Conservation (phyloP, 2,113 vertebrate species). For the Prietella phreatophila region DNA sequence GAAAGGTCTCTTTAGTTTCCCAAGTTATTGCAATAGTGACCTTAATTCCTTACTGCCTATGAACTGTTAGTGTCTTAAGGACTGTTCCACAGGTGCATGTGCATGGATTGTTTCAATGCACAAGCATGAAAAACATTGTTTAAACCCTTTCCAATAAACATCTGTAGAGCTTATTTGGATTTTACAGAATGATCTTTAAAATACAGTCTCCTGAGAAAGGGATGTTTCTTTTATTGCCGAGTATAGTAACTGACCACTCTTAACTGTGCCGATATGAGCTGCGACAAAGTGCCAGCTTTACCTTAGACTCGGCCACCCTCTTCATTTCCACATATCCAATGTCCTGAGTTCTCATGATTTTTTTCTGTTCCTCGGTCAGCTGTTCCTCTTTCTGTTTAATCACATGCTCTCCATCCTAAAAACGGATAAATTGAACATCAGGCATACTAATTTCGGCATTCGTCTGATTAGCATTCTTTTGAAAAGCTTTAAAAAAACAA, state of each 20-base stretch:
- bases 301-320: conserved; percentile 86
- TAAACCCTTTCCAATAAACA: too few species aligned
- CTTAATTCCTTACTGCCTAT: too few species aligned
- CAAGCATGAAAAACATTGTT: too few species aligned
- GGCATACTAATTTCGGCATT: neutral
- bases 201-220: too few species aligned
- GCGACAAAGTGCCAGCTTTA: conserved; percentile 52
- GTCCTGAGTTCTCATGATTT: conserved; percentile 91
- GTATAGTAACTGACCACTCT: neutral
- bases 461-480: neutral
- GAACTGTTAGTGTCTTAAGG: too few species aligned
- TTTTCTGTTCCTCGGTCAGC: conserved; percentile 86
- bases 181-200: too few species aligned
- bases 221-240: too few species aligned
- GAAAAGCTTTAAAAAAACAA: neutral
- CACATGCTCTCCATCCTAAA: conserved; percentile 87
- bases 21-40: too few species aligned
- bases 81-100: too few species aligned
- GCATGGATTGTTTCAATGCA: too few species aligned
- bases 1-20: too few species aligned
- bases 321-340: conserved; percentile 95
- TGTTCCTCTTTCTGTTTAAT: conserved; percentile 72
- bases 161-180: too few species aligned
- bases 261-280: neutral
- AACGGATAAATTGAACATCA: neutral